These are phyloP conservation scores for Rhagoletis pomonella DNA, from an alignment of 1,140 invertebrate genomes.

Conservation along the genomic window DNA sequence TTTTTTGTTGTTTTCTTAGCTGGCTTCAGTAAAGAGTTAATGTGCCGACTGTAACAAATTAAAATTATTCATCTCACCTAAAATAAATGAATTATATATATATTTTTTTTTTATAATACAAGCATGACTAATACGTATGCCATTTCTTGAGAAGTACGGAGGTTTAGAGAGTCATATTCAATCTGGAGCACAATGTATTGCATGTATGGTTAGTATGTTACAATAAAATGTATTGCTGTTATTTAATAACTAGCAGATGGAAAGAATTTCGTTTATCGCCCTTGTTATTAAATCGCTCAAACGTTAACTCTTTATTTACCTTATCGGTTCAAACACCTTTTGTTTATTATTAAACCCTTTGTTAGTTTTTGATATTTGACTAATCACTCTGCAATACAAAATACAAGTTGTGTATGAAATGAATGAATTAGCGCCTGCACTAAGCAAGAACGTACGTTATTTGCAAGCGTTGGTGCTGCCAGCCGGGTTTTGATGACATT, in stretches of 20 bases:
- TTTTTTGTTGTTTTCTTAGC: background rate
- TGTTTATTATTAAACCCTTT: background rate
- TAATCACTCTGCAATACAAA: background rate
- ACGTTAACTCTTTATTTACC: background rate
- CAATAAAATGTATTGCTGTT: background rate
- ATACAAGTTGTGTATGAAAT: slow-evolving; percentile 26
- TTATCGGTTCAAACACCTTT: background rate
- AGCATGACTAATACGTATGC: slow-evolving; percentile 27
- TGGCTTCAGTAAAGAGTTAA: background rate
- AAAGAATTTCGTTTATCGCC: background rate
- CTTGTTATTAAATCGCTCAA: background rate
- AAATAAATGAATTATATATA: slow-evolving; percentile 1
- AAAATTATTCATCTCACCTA: slow-evolving; percentile 37
- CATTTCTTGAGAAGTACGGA: background rate
- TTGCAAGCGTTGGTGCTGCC: background rate
- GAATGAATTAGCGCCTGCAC: slow-evolving; percentile 9
- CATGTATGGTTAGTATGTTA: background rate
- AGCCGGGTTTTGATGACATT: background rate
- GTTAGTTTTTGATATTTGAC: slow-evolving; percentile 20
- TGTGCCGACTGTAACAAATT: slow-evolving; percentile 8
- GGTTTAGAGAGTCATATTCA: background rate
- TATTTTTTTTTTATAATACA: slow-evolving; percentile 23
- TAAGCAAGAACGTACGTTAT: slow-evolving; percentile 15
- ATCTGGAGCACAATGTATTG: no score
- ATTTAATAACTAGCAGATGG: background rate